Conservation (phyloP, 1,140 invertebrate genomes). For the Panagrolaimus sp. region DNA sequence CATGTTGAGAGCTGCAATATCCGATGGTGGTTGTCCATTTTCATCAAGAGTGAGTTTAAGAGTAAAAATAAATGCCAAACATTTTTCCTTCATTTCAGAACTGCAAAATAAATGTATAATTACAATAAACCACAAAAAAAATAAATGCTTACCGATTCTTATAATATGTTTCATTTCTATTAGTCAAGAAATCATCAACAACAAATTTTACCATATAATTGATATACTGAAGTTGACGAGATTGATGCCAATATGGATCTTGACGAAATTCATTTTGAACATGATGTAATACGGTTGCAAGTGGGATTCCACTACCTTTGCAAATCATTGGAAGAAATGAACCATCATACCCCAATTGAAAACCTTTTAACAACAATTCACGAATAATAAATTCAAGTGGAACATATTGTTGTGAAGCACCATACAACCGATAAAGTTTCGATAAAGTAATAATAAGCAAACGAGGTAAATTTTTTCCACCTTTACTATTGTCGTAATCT, state of each 20-base stretch:
- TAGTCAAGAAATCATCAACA: neutral
- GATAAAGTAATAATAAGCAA: neutral
- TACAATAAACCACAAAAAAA: neutral
- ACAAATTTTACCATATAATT: neutral
- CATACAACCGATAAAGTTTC: constrained; percentile 4
- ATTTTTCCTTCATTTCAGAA: neutral
- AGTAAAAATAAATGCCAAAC: constrained; percentile 12
- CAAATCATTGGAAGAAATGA: neutral
- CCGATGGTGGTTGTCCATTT: no score
- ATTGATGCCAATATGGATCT: neutral
- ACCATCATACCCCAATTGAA: neutral
- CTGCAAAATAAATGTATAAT: neutral
- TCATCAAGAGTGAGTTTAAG: no score
- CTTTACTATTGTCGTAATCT: constrained; percentile 55
- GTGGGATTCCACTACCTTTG: neutral
- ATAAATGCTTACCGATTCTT: neutral
- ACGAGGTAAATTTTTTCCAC: neutral
- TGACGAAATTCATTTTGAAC: neutral
- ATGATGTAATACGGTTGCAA: neutral
- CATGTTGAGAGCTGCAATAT: no score
- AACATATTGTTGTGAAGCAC: neutral
- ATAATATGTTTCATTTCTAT: neutral
- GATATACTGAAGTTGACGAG: neutral
- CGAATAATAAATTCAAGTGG: neutral
- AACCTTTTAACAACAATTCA: neutral